phyloP scores from a whole-genome alignment of 2,888 invertebrate species.

The Saturnia japonica region DNA sequence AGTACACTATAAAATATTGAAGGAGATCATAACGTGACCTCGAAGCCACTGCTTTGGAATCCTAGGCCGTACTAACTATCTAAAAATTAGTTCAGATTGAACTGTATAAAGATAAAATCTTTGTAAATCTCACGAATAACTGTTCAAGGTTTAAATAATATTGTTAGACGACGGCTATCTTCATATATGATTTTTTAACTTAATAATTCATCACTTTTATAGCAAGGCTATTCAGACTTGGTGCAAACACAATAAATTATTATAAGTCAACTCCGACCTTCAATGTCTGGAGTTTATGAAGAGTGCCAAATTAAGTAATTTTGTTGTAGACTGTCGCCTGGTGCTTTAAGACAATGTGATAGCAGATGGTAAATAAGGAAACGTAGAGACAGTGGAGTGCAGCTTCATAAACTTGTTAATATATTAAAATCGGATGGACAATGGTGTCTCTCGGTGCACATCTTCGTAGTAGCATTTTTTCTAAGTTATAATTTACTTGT shows the following conservation, averaged over 20 bases:
- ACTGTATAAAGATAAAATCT: neutral
- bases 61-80: neutral
- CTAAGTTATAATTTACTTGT: neutral
- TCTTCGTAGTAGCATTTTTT: neutral
- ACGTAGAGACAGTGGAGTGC: too few species aligned
- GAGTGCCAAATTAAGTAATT: neutral
- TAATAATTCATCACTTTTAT: too few species aligned
- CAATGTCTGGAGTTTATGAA: neutral
- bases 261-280: neutral
- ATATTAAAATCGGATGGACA: too few species aligned
- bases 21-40: neutral
- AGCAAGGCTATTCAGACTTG: too few species aligned
- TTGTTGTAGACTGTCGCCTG: neutral
- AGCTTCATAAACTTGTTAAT: too few species aligned
- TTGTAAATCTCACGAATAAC: neutral
- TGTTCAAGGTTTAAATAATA: neutral
- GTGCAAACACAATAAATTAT: too few species aligned
- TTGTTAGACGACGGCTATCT: neutral
- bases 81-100: neutral
- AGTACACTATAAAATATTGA: neutral
- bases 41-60: neutral
- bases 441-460: neutral
- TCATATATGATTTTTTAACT: neutral
- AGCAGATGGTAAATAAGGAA: too few species aligned
- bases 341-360: too few species aligned